These are phyloP conservation scores for Chelonia mydas DNA, from an alignment of 2,797 vertebrate genomes.

Conservation along the genomic window DNA sequence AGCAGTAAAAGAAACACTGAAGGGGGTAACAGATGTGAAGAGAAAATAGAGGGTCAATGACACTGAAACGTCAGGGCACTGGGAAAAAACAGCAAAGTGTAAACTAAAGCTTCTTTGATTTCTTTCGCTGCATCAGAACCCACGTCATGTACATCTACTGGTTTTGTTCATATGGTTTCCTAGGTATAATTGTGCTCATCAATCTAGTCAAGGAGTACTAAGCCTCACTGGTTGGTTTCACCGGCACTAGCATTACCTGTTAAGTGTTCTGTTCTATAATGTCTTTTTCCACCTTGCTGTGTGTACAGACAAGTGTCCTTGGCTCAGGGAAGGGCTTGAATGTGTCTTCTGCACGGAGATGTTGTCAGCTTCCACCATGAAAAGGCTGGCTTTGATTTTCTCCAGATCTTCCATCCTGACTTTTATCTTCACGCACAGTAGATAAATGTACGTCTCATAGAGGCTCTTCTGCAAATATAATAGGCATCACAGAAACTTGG, in stretches of 20 bases:
- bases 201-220: constrained; percentile 60
- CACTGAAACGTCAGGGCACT: constrained; percentile 62
- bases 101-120: constrained; percentile 73
- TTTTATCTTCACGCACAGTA: constrained; percentile 91
- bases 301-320: constrained; percentile 85
- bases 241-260: neutral
- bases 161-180: constrained; percentile 32
- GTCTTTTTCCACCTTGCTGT: constrained; percentile 82
- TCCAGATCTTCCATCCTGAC: constrained; percentile 93
- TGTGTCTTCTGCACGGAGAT: constrained; percentile 91
- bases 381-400: constrained; percentile 91
- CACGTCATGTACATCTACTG: constrained; percentile 14
- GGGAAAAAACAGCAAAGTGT: constrained; percentile 30
- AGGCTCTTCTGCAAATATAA: constrained; percentile 88
- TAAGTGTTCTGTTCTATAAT: constrained; percentile 77
- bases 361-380: constrained; percentile 86
- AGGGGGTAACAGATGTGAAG: constrained; percentile 28
- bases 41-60: constrained; percentile 48
- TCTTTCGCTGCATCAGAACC: constrained; percentile 57
- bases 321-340: constrained; percentile 94
- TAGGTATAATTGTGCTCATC: constrained; percentile 80
- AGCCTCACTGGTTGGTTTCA: neutral
- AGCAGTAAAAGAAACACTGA: constrained; percentile 45
- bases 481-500: no score
- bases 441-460: constrained; percentile 93